Conservation (phyloP, 2,888 invertebrate species). For the Lepidonotus clava region DNA sequence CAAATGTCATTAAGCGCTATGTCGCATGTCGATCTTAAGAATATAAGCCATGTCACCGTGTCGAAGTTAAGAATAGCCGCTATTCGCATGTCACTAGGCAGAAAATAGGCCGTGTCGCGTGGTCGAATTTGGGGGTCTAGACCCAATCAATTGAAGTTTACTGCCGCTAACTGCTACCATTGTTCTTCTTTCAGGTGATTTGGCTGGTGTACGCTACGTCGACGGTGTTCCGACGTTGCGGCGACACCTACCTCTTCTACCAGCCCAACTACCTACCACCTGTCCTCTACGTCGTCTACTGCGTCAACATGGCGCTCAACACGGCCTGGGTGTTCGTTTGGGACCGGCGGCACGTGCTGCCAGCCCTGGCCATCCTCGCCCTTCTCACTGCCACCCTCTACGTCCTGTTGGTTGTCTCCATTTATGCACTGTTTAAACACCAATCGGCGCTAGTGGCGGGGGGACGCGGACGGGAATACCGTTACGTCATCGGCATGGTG, state of each 20-base stretch:
- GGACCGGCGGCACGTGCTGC: conserved; percentile 61
- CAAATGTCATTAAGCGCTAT: too few relatives aligned
- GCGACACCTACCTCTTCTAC: conserved; percentile 67
- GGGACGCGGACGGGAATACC: conserved; percentile 65
- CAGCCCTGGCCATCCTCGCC: conserved; percentile 56
- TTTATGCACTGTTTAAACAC: not conserved
- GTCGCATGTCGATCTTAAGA: too few relatives aligned
- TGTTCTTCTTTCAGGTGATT: conserved; percentile 63
- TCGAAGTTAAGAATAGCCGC: too few relatives aligned
- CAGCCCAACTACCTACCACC: conserved; percentile 67
- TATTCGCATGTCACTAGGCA: too few relatives aligned
- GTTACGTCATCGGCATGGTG: conserved; percentile 70
- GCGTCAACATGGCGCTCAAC: conserved; percentile 66
- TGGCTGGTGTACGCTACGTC: conserved; percentile 69
- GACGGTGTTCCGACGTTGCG: conserved; percentile 67
- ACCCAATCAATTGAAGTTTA: too few relatives aligned
- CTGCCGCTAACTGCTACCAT: too few relatives aligned
- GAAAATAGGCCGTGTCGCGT: too few relatives aligned
- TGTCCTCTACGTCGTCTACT: conserved; percentile 64
- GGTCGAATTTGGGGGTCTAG: too few relatives aligned
- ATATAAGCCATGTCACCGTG: too few relatives aligned
- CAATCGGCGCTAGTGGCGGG: not conserved
- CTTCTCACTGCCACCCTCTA: conserved; percentile 67
- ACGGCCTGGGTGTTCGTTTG: conserved; percentile 70
- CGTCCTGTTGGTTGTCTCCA: conserved; percentile 64